Base-by-base conservation (phyloP, 2,888 invertebrate species). In the Rhingia campestris region DNA sequence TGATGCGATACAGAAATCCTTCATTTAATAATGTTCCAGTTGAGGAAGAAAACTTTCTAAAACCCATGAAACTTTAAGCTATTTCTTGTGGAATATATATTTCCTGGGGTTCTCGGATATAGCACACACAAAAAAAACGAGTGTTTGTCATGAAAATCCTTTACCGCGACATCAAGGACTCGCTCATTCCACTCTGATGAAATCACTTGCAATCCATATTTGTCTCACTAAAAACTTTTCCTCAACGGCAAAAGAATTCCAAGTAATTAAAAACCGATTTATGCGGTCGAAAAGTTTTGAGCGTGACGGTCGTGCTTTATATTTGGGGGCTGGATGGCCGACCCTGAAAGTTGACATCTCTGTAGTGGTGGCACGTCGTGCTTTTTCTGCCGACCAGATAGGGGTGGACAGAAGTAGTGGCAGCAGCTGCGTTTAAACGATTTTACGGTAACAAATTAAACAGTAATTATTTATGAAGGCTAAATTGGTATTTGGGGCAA, bases 191-290 rank as follows among this genome's bases (percentile, higher is more conserved):
- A 45, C 53, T 81, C 30, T 59, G 70, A 61, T 75, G 59, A 79
- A 79, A 73, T 67, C 61, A 79, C 63, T 63, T 66, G 56, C 51
- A 58, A 82, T 73, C 72, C 72, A 73, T 63, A 51, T 56, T 73
- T 67, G 73, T 82, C 77, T 72, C 61, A 58, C 66, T 75, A 22
- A 45, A 56, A 74, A 64, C 4, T 22, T 63, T 53, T 4, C 4
- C 53, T 49, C 30, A 41, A 10, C 32, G 33, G 51, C 51, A 64
- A 64, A 63, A 72, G 59, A 66, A 51, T 58, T 45, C 32, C 47
- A 63, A 56, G 67, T 63, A 79, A 82, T 82, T 77, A 82, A 82
- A 82, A 79, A 82, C 49, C 79, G 61, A 82, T 82, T 82, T 82
- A 73, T 79, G 73, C 66, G 67, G 67, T 79, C 39, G 56, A 69